Evolutionary conservation across 2,888 invertebrate genomes (phyloP).

Genomic region (Galeruca laticollis): DNA sequence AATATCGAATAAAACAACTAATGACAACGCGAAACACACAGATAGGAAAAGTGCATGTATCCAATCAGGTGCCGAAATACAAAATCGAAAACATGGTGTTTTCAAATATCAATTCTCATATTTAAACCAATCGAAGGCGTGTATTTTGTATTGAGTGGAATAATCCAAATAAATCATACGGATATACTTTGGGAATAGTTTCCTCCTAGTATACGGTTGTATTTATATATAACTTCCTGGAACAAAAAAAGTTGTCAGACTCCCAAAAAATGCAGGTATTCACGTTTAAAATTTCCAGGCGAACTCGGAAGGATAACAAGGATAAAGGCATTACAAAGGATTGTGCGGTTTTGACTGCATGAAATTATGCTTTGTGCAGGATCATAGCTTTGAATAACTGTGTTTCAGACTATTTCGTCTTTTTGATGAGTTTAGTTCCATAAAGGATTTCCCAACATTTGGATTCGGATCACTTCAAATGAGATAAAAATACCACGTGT

Average conservation of each 20-base stretch:
- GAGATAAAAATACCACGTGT: too few relatives aligned
- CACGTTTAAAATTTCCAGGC: slow-evolving; percentile 9
- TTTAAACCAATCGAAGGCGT: too few relatives aligned
- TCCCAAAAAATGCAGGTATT: slow-evolving; percentile 26
- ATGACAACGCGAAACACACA: too few relatives aligned
- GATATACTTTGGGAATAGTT: background rate
- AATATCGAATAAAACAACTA: too few relatives aligned
- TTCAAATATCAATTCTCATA: too few relatives aligned
- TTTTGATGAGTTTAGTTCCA: slow-evolving; percentile 14
- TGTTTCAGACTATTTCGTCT: slow-evolving; percentile 23
- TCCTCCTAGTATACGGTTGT: background rate
- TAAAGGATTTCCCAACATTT: slow-evolving; percentile 19
- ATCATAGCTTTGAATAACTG: slow-evolving; percentile 32
- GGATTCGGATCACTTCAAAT: background rate
- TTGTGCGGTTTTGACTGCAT: slow-evolving; percentile 29
- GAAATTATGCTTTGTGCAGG: slow-evolving; percentile 33
- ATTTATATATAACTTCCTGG: slow-evolving; percentile 4
- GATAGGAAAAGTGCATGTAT: too few relatives aligned
- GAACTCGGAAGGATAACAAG: slow-evolving; percentile 26
- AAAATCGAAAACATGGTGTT: too few relatives aligned
- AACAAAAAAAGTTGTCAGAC: slow-evolving; percentile 11
- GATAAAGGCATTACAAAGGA: slow-evolving; percentile 36
- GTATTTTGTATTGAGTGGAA: too few relatives aligned
- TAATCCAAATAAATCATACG: too few relatives aligned
- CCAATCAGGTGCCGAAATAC: too few relatives aligned